Evolutionary conservation across 37 sponge, comb jelly and placozoan genomes (phyloP).

Genomic region (Oscarella lobularis): DNA sequence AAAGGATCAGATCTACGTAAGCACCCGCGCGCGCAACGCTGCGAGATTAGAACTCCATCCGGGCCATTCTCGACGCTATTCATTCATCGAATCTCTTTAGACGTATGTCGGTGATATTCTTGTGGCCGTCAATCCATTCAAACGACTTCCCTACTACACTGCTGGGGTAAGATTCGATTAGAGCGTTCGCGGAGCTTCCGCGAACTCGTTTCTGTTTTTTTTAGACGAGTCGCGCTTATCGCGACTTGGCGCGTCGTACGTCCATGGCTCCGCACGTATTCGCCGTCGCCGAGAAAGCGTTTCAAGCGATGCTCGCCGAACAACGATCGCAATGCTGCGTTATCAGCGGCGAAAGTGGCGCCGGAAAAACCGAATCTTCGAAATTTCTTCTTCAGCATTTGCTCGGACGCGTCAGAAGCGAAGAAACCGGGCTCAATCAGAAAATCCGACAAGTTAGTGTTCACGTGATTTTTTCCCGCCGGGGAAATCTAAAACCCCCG

Average conservation of each 20-base stretch:
- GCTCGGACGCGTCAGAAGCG: not conserved
- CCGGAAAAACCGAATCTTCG: slow-evolving; percentile 24
- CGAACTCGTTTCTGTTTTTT: not conserved
- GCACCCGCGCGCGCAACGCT: too few relatives aligned
- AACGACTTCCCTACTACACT: not conserved
- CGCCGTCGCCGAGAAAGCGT: slow-evolving; percentile 14
- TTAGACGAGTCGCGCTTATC: not conserved
- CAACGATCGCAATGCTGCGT: slow-evolving; percentile 22
- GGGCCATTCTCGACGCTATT: too few relatives aligned
- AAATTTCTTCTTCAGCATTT: slow-evolving; percentile 34
- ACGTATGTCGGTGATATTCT: slow-evolving; percentile 16
- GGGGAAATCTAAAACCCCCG: not conserved
- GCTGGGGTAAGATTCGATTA: not conserved
- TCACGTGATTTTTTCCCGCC: not conserved
- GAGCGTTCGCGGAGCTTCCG: too few relatives aligned
- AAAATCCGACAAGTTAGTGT: slow-evolving; percentile 16
- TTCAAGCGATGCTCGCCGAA: slow-evolving; percentile 11
- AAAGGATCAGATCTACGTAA: slow-evolving; percentile 15
- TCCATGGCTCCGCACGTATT: slow-evolving; percentile 24
- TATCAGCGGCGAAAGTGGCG: slow-evolving; percentile 24
- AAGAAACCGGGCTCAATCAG: slow-evolving; percentile 12
- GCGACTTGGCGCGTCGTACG: not conserved
- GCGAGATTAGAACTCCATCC: too few relatives aligned
- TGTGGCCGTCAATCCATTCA: slow-evolving; percentile 10
- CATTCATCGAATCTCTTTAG: not conserved